Percentiles rank a stretch among this genome's conserved stretches.
Evolutionary conservation across 2,888 invertebrate species (phyloP).

Genomic region (Nephrotoma flavescens): DNA sequence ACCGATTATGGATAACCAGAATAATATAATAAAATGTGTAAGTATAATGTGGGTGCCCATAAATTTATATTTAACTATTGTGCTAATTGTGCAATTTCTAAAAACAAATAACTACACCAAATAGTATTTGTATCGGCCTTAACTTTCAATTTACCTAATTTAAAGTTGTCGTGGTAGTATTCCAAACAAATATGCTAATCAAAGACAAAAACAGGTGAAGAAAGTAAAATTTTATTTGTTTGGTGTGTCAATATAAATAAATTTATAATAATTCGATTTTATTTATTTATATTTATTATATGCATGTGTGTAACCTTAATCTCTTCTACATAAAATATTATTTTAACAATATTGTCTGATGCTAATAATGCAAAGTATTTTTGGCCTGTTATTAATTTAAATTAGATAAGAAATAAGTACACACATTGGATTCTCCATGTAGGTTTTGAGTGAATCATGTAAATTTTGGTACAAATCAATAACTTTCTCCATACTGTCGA

Average conservation of each 20-base stretch:
- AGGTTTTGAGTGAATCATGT: no score
- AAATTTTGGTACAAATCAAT: no score
- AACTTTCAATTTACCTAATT: background rate
- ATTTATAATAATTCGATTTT: background rate
- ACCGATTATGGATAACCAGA: background rate
- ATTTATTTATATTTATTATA: background rate
- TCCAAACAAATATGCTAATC: background rate
- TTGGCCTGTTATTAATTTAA: background rate
- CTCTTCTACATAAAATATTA: background rate
- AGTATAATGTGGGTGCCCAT: background rate
- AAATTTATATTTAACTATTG: background rate
- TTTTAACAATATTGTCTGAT: no score
- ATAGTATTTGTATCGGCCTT: background rate
- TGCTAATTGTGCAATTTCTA: background rate
- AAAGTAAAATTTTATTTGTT: background rate
- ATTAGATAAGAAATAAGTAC: no score
- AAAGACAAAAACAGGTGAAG: background rate
- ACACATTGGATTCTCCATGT: no score
- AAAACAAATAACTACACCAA: background rate
- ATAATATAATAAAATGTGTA: background rate
- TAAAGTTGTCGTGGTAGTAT: background rate
- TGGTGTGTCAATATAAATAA: background rate
- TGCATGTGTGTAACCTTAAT: background rate
- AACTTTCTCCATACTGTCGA: background rate
- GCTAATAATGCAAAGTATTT: background rate